Base-by-base conservation (phyloP, 2,888 invertebrate genomes). In the Aromia moschata region DNA sequence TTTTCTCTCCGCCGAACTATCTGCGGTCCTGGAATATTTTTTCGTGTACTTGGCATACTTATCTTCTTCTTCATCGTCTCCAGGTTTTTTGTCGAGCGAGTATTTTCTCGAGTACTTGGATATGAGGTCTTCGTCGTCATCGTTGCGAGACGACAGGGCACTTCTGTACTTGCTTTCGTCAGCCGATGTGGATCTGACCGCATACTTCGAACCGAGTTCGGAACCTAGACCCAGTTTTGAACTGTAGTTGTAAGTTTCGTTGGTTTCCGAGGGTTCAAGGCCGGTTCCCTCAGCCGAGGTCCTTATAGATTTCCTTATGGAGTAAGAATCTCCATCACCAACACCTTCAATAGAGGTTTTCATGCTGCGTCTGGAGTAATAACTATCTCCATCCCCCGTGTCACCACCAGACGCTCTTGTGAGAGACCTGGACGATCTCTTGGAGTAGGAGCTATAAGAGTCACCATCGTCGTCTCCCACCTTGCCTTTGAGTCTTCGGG, bases 21-120 rank as follows among this genome's bases (percentile, higher is more conserved):
- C 71, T 7, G 70, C 71, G 10, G 70, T 70, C 60, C 74, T 68
- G 0, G 74, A 70, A 58, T 76, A 77, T 47, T 75, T 75, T 41
- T 70, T 69, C 7, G 73, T 70, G 55, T 71, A 76, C 58, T 74
- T 76, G 2, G 72, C 70, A 33, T 75, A 74, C 47, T 72, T 70
- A 57, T 76, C 74, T 60, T 75, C 75, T 40, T 76, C 75, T 36
- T 71, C 74, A 49, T 75, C 77, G 72, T 75, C 79, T 68, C 73
- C 70, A 63, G 72, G 74, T 68, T 73, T 62, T 31, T 62, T 58
- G 37, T 67, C 67, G 2, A 55, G 37, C 5, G 70, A 67, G 17
- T 65, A 65, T 15, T 52, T 63, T 38, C 66, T 61, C 1, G 65
- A 60, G 53, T 74, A 73, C 46, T 71, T 74, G 4, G 70, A 61